Percentiles rank a stretch among this genome's conserved stretches.
Conservation (phyloP, 2,888 invertebrate genomes). For the Tiliacea citrago region DNA sequence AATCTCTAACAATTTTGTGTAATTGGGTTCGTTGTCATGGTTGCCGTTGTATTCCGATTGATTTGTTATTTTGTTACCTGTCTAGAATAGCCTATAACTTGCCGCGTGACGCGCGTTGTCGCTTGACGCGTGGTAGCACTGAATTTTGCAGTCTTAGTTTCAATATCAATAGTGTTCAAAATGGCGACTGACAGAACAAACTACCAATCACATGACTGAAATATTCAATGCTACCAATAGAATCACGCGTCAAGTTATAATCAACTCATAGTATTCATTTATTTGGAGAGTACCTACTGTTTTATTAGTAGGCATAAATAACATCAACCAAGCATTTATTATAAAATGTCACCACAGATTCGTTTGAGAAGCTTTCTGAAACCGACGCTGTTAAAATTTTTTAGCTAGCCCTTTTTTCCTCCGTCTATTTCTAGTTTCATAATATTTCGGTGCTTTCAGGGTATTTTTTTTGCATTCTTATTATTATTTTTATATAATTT, state of each 20-base stretch:
- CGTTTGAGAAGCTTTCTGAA: conserved; percentile 9
- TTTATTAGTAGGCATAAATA: background rate
- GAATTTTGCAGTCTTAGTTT: too few relatives aligned
- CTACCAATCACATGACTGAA: too few relatives aligned
- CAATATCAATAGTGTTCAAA: too few relatives aligned
- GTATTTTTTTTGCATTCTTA: background rate
- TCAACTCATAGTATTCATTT: too few relatives aligned
- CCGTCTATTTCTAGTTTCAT: background rate
- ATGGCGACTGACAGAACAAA: too few relatives aligned
- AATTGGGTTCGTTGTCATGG: background rate
- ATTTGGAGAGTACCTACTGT: background rate
- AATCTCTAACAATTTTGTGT: too few relatives aligned
- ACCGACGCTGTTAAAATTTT: background rate
- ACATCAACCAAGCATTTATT: background rate
- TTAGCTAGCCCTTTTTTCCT: background rate
- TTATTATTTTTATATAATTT: background rate
- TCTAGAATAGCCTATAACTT: too few relatives aligned
- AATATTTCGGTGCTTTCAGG: background rate
- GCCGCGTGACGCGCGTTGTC: too few relatives aligned
- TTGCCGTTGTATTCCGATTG: background rate
- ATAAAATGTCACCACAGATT: background rate
- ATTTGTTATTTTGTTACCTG: too few relatives aligned
- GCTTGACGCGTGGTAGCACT: too few relatives aligned
- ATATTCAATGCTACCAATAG: too few relatives aligned
- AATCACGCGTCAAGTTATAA: too few relatives aligned